Evolutionary conservation across 2,797 vertebrate genomes (phyloP), one percentile per base, ranked within the genome.

Genomic region (Sus cebifrons): DNA sequence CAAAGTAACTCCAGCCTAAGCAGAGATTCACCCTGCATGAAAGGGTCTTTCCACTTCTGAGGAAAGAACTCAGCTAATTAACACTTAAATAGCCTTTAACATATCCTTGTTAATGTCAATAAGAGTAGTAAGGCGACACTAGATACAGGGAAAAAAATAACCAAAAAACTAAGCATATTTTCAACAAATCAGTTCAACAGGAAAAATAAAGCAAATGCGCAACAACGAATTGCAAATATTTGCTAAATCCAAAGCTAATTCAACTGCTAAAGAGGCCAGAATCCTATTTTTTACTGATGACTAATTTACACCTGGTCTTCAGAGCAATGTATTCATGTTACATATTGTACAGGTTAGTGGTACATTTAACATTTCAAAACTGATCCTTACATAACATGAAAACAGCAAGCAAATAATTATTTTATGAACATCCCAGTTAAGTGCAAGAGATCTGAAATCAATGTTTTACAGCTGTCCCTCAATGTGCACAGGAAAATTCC

Each of bases 181-280:
- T 86, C 44, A 13, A 92, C 86, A 89, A 84, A 56, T 60, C 44
- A 90, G 16, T 64, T 85, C 23, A 86, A 27, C 8, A 81, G 17
- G 14, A 79, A 91, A 81, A 58, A 67, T 79, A 79, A 87, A 83
- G 44, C 32, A 95, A 84, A 95, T 79, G n/a, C 78, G 92, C 62
- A 86, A 64, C 16, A 90, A 73, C 67, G 21, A 78, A 27, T 81
- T 79, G 20, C 23, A 86, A 27, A 56, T 8, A 44, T 58, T 83
- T 78, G 44, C 25, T 58, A 91, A 73, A 79, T 83, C 40, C 52
- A 92, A 79, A 40, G 40, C 27, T 73, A 87, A 60, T 20, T 86
- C 44, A 67, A 74, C 16, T 81, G 36, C 56, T 64, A 65, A 78
- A 81, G 1, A 89, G 68, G 8, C 13, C 64, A 67, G 60, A 88